Evolutionary conservation across 2,888 invertebrate species (phyloP).

Genomic region (Lycophotia porphyrea): DNA sequence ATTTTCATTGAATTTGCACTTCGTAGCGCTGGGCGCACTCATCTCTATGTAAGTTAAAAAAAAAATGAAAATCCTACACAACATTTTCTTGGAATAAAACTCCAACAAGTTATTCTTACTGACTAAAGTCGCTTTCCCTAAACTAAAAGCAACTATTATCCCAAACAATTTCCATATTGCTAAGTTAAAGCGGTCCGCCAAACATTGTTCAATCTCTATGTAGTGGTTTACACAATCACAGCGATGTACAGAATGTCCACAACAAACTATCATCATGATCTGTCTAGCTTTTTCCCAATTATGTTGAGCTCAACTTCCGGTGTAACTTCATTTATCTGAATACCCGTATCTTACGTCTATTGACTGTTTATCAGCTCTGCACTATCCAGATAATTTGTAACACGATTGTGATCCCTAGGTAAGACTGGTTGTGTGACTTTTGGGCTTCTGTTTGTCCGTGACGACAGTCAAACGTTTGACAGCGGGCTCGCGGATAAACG

Average conservation of each 20-base stretch:
- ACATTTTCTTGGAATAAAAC: neutral
- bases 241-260: neutral
- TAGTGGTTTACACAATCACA: neutral
- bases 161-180: constrained; percentile 24
- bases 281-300: neutral
- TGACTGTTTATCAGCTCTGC: too few species aligned
- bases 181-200: constrained; percentile 14
- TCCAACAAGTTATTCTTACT: neutral
- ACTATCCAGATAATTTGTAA: neutral
- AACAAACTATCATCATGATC: neutral
- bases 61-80: neutral
- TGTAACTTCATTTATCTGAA: neutral
- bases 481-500: neutral
- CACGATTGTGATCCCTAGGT: neutral
- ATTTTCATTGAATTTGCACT: neutral
- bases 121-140: neutral
- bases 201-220: neutral
- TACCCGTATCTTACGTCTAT: neutral
- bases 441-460: too few species aligned
- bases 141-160: constrained; percentile 5
- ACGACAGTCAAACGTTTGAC: neutral
- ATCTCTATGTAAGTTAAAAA: neutral
- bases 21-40: neutral
- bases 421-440: neutral
- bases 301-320: neutral